Evolutionary conservation across 1,140 invertebrate genomes (phyloP), one percentile per base, ranked within the genome.

Genomic region (Oedothorax gibbosus): DNA sequence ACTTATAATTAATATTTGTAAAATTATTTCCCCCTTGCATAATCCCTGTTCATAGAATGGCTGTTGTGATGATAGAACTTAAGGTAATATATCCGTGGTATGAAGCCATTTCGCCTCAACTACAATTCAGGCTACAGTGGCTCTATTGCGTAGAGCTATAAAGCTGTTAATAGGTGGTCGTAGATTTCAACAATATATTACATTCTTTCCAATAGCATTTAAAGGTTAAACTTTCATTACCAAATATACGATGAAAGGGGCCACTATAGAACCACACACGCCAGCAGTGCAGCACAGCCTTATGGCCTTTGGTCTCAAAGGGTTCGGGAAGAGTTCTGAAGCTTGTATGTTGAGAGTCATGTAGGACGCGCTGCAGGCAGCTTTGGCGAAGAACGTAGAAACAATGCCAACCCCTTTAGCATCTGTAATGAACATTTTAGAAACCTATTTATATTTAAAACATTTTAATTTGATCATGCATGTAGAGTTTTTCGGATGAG

Each of bases 341-440:
- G 53, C 72, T 35, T 75, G 72, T 2, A 75, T 21, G 18, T 75
- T 21, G 7, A 75, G 18, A 14, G 72, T 75, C 15, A 57, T 57
- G 20, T 57, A 75, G 12, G 54, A 14, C 7, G 76, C 15, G 57
- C 83, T 57, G 56, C 20, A 15, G 21, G 20, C 49, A 2, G 68
- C 54, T 15, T 78, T 68, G 35, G 20, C 79, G 18, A 84, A 50
- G 53, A 72, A 49, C 5, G 53, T 51, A 10, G 53, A 11, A 15
- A 73, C 4, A 14, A 75, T 50, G 18, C 51, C 14, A 8, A 75
- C 11, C 11, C 14, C 0, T 57, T 49, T 57, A 15, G 15, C 49
- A 35, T 1, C 72, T 75, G 54, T n/a, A 60, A 75, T 9, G 54
- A 20, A 35, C 9, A 49, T 65, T 6, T 35, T 35, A 35, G 35